Evolutionary conservation across 2,113 vertebrate species (phyloP).

Genomic region (Antigone vipio): DNA sequence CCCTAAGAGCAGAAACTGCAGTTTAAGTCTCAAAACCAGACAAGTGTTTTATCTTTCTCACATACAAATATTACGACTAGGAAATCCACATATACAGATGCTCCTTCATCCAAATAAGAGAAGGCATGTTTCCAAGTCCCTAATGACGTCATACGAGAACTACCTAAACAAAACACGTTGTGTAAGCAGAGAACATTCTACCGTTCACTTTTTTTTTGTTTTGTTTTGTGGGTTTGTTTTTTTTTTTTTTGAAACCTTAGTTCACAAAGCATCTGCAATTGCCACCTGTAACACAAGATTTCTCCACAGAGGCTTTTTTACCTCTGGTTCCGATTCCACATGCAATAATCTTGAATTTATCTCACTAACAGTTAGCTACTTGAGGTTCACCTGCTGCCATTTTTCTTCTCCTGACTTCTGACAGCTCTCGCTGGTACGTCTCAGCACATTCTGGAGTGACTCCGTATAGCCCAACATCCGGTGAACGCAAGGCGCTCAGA

Average conservation of each 20-base stretch:
- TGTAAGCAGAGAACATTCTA: not conserved
- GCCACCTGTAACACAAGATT: not conserved
- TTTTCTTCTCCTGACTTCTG: slow-evolving; percentile 79
- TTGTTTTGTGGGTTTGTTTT: too few relatives aligned
- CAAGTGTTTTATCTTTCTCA: not conserved
- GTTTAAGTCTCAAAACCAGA: not conserved
- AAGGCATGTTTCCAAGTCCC: not conserved
- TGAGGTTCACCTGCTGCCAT: slow-evolving; percentile 75
- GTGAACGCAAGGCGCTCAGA: slow-evolving; percentile 80
- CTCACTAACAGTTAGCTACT: not conserved
- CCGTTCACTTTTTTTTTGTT: not conserved
- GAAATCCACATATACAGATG: not conserved
- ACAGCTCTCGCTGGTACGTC: slow-evolving; percentile 86
- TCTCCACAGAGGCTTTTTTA: not conserved
- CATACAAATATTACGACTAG: not conserved
- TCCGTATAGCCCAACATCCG: slow-evolving; percentile 88
- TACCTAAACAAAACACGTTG: not conserved
- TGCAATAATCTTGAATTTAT: not conserved
- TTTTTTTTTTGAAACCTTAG: not conserved
- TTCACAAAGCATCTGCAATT: not conserved
- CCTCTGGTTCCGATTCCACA: not conserved
- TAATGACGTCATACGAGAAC: not conserved
- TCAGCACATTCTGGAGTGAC: slow-evolving; percentile 90
- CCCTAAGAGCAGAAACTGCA: slow-evolving; percentile 68
- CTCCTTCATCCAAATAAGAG: not conserved